Evolutionary conservation across 2,888 invertebrate species (phyloP), one percentile per base, ranked within the genome.

Genomic region (Trichacis sp.): DNA sequence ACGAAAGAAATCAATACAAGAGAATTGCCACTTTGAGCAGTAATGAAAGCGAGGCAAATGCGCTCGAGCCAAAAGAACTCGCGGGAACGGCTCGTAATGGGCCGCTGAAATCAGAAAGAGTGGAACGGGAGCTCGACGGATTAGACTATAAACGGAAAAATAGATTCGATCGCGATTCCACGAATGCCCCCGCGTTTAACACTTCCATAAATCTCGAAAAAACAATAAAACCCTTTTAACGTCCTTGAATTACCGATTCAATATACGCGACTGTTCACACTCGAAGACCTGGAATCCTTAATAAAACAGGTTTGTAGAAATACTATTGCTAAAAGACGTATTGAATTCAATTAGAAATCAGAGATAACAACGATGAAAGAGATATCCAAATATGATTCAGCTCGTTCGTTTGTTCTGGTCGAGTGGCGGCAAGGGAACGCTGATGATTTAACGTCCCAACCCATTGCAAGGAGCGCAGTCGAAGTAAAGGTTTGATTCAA

Each of bases 391-490:
- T n/a, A n/a, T n/a, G n/a, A n/a, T n/a, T n/a, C n/a, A n/a, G n/a
- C n/a, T n/a, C n/a, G 69, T 70, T 75, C 75, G 78, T 81, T 80
- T 81, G 79, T 79, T 73, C 73, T 68, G 58, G 53, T 69, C 60
- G 72, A 70, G 68, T 65, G 64, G 71, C 53, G 56, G 63, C 54
- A 57, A 65, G 60, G 56, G 59, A 68, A 48, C 47, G 48, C 63
- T 72, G 73, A 68, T 65, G 68, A 57, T 66, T 71, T 65, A 64
- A 64, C 72, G 70, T 73, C 74, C 70, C 64, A 68, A 70, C 72
- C 71, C 72, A 73, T 70, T 61, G 65, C 65, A 71, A 68, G 61
- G 61, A 69, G 73, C 68, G 68, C 14, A 60, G 57, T 49, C 54
- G 58, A 63, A 62, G 60, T 65, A 68, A 70, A 56, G 68, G 70